Evolutionary conservation across 2,888 invertebrate genomes (phyloP), one percentile per base, ranked within the genome.

Genomic region (Sicus ferrugineus): DNA sequence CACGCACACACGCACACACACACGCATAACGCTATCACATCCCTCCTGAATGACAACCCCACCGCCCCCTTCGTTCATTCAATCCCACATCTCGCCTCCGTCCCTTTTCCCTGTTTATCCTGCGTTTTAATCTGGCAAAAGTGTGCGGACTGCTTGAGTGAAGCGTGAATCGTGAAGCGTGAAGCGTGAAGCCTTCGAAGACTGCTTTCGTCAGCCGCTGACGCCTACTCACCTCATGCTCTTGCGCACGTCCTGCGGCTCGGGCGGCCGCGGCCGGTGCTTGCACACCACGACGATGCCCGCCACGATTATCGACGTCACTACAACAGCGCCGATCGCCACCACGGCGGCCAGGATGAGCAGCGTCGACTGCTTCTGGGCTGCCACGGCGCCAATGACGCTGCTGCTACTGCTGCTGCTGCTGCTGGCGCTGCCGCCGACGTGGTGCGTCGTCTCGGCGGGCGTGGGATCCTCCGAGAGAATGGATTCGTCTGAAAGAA

Each of bases 241-340:
- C 74, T 86, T 86, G 75, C 85, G 82, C 70, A 86, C 85, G 76
- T 86, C 86, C 81, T 86, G 86, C 65, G 86, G 86, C 77, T 85
- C 83, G 80, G 86, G 86, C 83, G 86, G 86, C 69, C 85, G 80
- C 73, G 86, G 86, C 72, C 85, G 79, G 79, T 84, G 84, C 73
- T 83, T 82, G 75, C 86, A 86, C 74, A 85, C 83, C 75, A 85
- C 85, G 71, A 86, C 85, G 75, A 86, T 83, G 72, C 86, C 85
- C 75, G 86, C 85, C 68, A 85, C 85, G 77, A 85, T 84, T 83
- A 86, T 85, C 83, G 86, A 85, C 81, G 85, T 85, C 77, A 86
- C 84, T 74, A 86, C 79, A 76, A 86, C 83, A 75, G 82, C 84
- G 75, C 84, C 86, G 78, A 84, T 84, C 77, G 85, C 85, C 76